These are phyloP conservation scores for Lasaia peninsularis DNA, from an alignment of 1,140 invertebrate species.

Conservation along the genomic window DNA sequence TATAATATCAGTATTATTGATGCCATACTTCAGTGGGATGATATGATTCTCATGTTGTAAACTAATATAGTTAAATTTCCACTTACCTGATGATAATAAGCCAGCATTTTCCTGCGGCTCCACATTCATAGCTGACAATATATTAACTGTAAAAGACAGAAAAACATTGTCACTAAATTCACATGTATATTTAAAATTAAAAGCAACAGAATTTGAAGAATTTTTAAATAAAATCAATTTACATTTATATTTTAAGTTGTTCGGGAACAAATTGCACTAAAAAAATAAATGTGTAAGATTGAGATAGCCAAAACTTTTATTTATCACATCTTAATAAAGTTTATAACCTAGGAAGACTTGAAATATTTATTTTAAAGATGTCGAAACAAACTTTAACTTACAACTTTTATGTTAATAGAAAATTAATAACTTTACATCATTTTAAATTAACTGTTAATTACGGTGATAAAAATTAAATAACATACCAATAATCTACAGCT, in stretches of 20 bases:
- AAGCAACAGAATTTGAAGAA: too few species aligned
- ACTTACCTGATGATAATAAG: constrained; percentile 54
- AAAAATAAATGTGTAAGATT: too few species aligned
- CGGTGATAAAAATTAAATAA: constrained; percentile 9
- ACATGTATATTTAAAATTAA: neutral
- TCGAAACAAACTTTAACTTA: too few species aligned
- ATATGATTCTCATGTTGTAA: neutral
- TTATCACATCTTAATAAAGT: too few species aligned
- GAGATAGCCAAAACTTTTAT: too few species aligned
- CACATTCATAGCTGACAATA: constrained; percentile 39
- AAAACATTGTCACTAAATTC: neutral
- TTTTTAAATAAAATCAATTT: too few species aligned
- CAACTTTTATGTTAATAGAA: neutral
- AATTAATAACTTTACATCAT: neutral
- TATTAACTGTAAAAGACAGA: constrained; percentile 14
- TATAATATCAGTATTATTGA: too few species aligned
- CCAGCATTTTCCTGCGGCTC: constrained; percentile 51
- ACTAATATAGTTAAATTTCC: neutral
- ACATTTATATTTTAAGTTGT: too few species aligned
- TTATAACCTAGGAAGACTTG: too few species aligned
- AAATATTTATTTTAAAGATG: too few species aligned
- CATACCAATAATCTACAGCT: neutral
- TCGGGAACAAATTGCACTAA: too few species aligned
- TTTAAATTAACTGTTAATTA: neutral
- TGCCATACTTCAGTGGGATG: too few species aligned